Base-by-base conservation (phyloP, 1,140 invertebrate species). In the Pseudomyrmex sp. region DNA sequence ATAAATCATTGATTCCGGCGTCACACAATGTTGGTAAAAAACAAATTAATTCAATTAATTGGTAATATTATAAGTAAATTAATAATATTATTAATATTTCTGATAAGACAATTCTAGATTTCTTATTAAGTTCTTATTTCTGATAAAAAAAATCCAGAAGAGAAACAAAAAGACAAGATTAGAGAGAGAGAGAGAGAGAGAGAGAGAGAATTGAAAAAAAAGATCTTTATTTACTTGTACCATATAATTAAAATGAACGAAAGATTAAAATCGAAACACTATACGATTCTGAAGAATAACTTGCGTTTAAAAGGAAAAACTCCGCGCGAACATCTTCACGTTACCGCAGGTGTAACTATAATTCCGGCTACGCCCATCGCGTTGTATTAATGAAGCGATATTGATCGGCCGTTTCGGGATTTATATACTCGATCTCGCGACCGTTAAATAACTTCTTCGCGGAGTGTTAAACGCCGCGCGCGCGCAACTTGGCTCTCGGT, bases 301-400 rank as follows among this genome's bases (percentile, higher is more conserved):
- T 70, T 61, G 9, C 0, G 44, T 2, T n/a, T n/a, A 13, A 48
- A 66, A 18, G 15, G n/a, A 7, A 18, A 26, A 59, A 59, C 70
- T 23, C 23, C 46, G 66, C 65, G 61, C 62, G 50, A 54, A 79
- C 76, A 70, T 72, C 54, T 18, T 80, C 66, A 50, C 76, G 76
- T 61, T 80, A 18, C 23, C 66, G 56, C 76, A 59, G 66, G 66
- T 80, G 76, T 80, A 79, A 59, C 54, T 46, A 72, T 79, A 79
- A 79, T 80, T 80, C 76, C 76, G 66, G 76, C 15, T 72, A 80
- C 76, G 66, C 66, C 76, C 66, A 72, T 70, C 23, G 66, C 70
- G 76, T 18, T 72, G 66, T 70, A 72, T 70, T 80, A 80, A 80
- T 72, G 66, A 80, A 80, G 76, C 76, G 44, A 80, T 72, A 80